Evolutionary conservation across 92 coral and sea anemone species (phyloP).

Genomic region (Scolanthus callimorphus): DNA sequence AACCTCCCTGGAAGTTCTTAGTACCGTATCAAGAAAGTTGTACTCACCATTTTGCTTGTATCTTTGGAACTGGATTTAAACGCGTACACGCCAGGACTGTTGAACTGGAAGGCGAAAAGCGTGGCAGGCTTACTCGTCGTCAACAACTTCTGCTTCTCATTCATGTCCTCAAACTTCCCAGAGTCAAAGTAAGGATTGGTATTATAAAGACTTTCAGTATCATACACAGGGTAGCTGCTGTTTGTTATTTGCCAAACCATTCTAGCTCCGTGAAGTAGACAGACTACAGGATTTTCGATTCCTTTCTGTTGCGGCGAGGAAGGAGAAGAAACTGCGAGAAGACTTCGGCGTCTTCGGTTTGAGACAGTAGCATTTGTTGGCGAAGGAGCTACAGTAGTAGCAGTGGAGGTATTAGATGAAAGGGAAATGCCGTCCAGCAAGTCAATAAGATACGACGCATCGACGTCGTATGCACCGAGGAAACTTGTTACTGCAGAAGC

Average conservation of each 20-base stretch:
- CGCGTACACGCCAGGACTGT: constrained; percentile 85
- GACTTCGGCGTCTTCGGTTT: constrained; percentile 64
- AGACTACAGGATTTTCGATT: constrained; percentile 74
- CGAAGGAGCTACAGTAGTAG: not conserved
- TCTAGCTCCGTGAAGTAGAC: constrained; percentile 65
- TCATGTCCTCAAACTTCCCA: constrained; percentile 72
- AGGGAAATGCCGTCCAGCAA: constrained; percentile 35
- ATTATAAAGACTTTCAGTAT: constrained; percentile 73
- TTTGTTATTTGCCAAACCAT: constrained; percentile 82
- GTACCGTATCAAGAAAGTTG: too few relatives aligned
- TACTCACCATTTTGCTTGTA: constrained; percentile 79
- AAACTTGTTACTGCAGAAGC: too few relatives aligned
- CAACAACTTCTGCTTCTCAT: constrained; percentile 71
- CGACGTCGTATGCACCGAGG: constrained; percentile 58
- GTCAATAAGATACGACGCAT: constrained; percentile 12
- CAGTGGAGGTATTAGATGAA: constrained; percentile 25
- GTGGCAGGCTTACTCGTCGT: constrained; percentile 70
- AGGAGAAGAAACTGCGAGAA: constrained; percentile 55
- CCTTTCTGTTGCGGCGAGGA: constrained; percentile 31
- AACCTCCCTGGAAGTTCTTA: too few relatives aligned
- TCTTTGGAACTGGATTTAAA: constrained; percentile 74
- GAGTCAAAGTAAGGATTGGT: constrained; percentile 91
- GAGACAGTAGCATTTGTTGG: constrained; percentile 11
- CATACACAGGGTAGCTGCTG: constrained; percentile 80
- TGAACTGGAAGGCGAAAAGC: constrained; percentile 93